phyloP scores from a whole-genome alignment of 2,888 invertebrate species.

The Drosophila leonis region DNA sequence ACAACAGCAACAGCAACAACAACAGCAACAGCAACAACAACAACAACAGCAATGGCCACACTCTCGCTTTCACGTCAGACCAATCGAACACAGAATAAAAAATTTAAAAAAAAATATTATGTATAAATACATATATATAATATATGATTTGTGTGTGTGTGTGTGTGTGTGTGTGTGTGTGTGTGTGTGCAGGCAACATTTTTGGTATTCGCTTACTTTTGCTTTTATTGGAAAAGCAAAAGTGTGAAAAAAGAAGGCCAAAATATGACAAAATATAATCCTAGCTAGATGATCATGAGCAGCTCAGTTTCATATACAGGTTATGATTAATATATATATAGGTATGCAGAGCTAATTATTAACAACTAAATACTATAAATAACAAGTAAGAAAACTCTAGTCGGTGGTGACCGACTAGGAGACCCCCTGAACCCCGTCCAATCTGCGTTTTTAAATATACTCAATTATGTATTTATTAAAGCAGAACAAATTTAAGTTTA shows the following conservation, averaged over 20 bases:
- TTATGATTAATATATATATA: no score
- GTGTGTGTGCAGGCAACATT: neutral
- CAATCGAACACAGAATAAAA: conserved; percentile 68
- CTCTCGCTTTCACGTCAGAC: conserved; percentile 75
- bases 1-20: conserved; percentile 3
- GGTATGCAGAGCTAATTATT: neutral
- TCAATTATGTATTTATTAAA: no score
- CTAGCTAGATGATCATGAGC: neutral
- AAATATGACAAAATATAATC: neutral
- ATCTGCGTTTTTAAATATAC: no score
- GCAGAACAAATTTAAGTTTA: no score
- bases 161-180: neutral
- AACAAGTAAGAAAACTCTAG: no score
- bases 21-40: conserved; percentile 31
- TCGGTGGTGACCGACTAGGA: no score
- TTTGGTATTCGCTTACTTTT: neutral
- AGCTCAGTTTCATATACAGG: neutral
- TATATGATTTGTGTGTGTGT: conserved; percentile 10
- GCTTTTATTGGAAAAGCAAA: neutral
- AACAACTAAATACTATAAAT: no score
- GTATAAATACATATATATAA: conserved; percentile 1
- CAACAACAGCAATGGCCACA: conserved; percentile 43
- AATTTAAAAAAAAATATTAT: neutral
- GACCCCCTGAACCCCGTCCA: no score
- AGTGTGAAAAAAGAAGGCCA: neutral